Evolutionary conservation across 2,113 vertebrate species (phyloP).

Genomic region (Ptilorrhoa leucosticta): DNA sequence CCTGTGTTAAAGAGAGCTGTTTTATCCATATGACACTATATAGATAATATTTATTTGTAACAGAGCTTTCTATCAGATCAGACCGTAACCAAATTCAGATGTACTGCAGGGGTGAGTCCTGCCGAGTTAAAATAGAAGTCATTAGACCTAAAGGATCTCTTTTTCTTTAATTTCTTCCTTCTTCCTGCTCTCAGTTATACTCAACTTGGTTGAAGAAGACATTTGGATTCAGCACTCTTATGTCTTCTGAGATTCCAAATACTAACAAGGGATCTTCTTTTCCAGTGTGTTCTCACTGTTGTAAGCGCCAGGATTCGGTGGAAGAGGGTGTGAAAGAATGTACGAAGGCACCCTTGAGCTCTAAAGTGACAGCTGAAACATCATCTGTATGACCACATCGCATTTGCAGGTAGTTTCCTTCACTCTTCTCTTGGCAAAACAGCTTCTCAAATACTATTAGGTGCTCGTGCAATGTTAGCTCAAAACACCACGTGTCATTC

Average conservation of each 20-base stretch:
- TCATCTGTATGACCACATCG: not conserved
- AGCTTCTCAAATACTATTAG: not conserved
- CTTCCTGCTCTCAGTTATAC: not conserved
- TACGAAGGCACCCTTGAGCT: not conserved
- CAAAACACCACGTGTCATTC: not conserved
- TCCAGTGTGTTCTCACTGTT: slow-evolving; percentile 9
- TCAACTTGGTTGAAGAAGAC: not conserved
- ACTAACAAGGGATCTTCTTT: not conserved
- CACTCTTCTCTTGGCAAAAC: not conserved
- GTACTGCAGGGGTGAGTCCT: not conserved
- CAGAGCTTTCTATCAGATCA: not conserved
- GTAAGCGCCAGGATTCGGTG: not conserved
- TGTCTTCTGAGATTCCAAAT: not conserved
- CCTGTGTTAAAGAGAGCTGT: not conserved
- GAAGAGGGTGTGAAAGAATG: not conserved
- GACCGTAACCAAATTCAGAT: not conserved
- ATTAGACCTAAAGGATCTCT: not conserved
- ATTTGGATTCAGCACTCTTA: not conserved
- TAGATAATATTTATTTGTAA: not conserved
- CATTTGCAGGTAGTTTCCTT: slow-evolving; percentile 28
- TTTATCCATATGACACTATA: not conserved
- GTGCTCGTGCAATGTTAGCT: not conserved
- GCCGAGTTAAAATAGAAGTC: not conserved
- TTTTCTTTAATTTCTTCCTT: not conserved
- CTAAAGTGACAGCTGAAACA: not conserved